Evolutionary conservation across 1,140 invertebrate species (phyloP).

Genomic region (Hermatobates lingyangjiaoensis): DNA sequence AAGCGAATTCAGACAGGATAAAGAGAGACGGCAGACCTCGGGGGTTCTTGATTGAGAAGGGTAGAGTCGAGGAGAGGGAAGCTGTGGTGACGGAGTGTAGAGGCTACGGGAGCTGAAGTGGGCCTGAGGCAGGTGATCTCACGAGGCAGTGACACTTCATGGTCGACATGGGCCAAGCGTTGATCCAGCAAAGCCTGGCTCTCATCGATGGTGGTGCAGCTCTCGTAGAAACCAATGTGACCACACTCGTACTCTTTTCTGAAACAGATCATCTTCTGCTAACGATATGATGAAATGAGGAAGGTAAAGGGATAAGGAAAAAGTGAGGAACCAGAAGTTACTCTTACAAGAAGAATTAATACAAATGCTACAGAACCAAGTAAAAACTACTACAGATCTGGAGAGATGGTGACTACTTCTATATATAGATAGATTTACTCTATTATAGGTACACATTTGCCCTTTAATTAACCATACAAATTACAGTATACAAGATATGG

Average conservation of each 20-base stretch:
- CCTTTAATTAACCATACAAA: too few relatives aligned
- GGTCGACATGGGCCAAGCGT: slow-evolving; percentile 50
- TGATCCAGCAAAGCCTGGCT: slow-evolving; percentile 50
- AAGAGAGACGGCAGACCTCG: slow-evolving; percentile 32
- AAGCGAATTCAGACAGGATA: too few relatives aligned
- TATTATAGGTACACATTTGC: too few relatives aligned
- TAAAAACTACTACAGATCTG: too few relatives aligned
- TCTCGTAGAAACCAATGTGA: slow-evolving; percentile 57
- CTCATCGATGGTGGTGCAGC: slow-evolving; percentile 48
- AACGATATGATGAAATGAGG: slow-evolving; percentile 12
- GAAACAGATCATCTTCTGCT: slow-evolving; percentile 32
- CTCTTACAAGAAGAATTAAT: too few relatives aligned
- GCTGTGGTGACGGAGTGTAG: slow-evolving; percentile 22
- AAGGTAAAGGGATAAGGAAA: slow-evolving; percentile 3
- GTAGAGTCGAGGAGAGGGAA: slow-evolving; percentile 64
- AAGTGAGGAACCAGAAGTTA: not conserved
- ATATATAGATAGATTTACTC: too few relatives aligned
- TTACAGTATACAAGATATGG: too few relatives aligned
- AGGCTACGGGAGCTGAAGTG: slow-evolving; percentile 24
- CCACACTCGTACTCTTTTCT: not conserved
- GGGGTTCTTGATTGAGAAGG: slow-evolving; percentile 55
- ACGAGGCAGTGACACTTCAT: slow-evolving; percentile 53
- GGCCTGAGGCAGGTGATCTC: slow-evolving; percentile 48
- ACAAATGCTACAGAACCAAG: too few relatives aligned
- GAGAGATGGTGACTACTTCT: too few relatives aligned